These are phyloP conservation scores for Sciurus vulgaris DNA, from an alignment of 2,797 vertebrate species.

Conservation along the genomic window DNA sequence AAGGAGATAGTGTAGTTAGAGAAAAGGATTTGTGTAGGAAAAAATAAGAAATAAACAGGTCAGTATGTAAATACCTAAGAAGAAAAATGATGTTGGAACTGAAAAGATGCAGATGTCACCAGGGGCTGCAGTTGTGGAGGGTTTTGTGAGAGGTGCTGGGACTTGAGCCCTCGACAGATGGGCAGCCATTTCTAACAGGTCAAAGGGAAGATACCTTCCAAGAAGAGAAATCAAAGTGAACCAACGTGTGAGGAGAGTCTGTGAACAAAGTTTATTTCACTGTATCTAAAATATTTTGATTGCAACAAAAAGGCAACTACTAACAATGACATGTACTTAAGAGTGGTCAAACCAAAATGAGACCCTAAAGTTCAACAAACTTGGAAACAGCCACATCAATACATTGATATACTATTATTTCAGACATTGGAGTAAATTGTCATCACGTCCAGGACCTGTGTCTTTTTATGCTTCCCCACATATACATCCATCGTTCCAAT, in stretches of 20 bases:
- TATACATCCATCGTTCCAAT: not conserved
- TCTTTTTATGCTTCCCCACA: not conserved
- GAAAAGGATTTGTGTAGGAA: not conserved
- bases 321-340: not conserved
- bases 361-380: not conserved
- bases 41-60: conserved; percentile 5
- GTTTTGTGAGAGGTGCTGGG: not conserved
- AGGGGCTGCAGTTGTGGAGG: not conserved
- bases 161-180: not conserved
- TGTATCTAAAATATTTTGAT: conserved; percentile 19
- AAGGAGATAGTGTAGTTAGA: not conserved
- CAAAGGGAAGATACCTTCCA: conserved; percentile 12
- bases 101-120: not conserved
- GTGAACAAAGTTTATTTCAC: conserved; percentile 24
- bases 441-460: not conserved
- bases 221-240: conserved; percentile 14
- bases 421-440: not conserved
- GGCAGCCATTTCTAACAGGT: not conserved
- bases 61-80: not conserved
- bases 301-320: not conserved
- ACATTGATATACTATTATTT: not conserved
- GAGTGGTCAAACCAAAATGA: not conserved
- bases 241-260: not conserved
- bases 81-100: conserved; percentile 4
- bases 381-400: conserved; percentile 11